These are phyloP conservation scores for Caradrina clavipalpis DNA, from an alignment of 2,888 invertebrate species.

Conservation along the genomic window DNA sequence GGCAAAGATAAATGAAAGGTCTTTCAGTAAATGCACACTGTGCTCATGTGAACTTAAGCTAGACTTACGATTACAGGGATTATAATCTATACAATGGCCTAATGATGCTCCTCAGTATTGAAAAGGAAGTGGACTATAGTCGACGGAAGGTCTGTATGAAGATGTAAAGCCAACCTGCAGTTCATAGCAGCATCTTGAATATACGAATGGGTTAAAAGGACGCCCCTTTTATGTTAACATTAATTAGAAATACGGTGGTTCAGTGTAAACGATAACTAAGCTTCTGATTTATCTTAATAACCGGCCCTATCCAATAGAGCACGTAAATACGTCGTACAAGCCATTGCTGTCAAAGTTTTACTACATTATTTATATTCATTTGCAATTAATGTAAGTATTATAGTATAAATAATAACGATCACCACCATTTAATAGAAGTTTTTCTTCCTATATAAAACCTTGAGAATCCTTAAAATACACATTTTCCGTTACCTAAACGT, in stretches of 20 bases:
- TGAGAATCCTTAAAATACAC: no score
- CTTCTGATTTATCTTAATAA: conserved; percentile 15
- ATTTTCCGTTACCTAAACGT: background rate
- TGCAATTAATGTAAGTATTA: background rate
- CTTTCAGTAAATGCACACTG: no score
- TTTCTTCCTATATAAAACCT: background rate
- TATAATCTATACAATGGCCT: background rate
- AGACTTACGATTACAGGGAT: conserved; percentile 4
- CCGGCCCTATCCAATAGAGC: background rate
- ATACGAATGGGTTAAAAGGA: background rate
- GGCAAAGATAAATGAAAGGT: background rate
- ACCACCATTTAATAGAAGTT: background rate
- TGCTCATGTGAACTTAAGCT: no score
- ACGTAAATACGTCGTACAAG: background rate
- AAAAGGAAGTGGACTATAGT: background rate
- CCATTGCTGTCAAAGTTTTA: conserved; percentile 4
- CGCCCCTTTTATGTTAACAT: background rate
- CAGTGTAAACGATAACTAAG: background rate
- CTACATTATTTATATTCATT: background rate
- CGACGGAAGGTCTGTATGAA: background rate
- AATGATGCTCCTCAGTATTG: background rate
- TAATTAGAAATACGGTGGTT: background rate
- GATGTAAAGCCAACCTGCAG: background rate
- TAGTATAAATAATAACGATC: background rate
- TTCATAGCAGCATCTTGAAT: background rate